Base-by-base conservation (phyloP, 1,140 invertebrate genomes). In the Musca domestica region DNA sequence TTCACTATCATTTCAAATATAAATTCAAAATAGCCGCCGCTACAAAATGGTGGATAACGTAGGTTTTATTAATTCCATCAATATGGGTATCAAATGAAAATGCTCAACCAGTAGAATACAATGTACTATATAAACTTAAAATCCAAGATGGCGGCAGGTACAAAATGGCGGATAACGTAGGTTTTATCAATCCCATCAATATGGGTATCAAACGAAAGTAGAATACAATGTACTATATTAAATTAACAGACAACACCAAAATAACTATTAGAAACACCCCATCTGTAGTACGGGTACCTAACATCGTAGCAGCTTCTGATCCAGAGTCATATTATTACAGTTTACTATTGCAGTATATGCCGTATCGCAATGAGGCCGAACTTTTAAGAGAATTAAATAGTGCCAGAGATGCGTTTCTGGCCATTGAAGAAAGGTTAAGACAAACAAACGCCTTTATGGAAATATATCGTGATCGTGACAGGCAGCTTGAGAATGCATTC, bases 341-440 rank as follows among this genome's bases (percentile, higher is more conserved):
- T 41, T 71, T 81, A 51, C 67, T 81, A 1, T 2, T 80, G 14
- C 74, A 80, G 66, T 80, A 78, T 66, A 72, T 73, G 70, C 80
- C 78, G 14, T 82, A 73, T 69, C 70, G 72, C 41, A 49, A 7
- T 41, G 76, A 81, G 70, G 67, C 46, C 69, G 74, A 81, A 74
- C 22, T 74, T 25, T 2, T 80, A 17, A 74, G 67, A 63, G 73
- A 68, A 9, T 77, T 70, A 54, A 64, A 73, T 72, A 76, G 64
- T 68, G 72, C 76, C 27, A 75, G 71, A 72, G 72, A 76, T 12
- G 77, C 74, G 47, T 79, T 81, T 34, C 68, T 78, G 22, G 74
- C 73, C 23, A 66, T 67, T 67, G 71, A 76, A 30, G 64, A 69
- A 67, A 23, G 67, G 17, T 73, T 78, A 56, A 74, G 47, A 54